These are phyloP conservation scores for Lasaia peninsularis DNA, from an alignment of 1,140 invertebrate species.

Conservation along the genomic window DNA sequence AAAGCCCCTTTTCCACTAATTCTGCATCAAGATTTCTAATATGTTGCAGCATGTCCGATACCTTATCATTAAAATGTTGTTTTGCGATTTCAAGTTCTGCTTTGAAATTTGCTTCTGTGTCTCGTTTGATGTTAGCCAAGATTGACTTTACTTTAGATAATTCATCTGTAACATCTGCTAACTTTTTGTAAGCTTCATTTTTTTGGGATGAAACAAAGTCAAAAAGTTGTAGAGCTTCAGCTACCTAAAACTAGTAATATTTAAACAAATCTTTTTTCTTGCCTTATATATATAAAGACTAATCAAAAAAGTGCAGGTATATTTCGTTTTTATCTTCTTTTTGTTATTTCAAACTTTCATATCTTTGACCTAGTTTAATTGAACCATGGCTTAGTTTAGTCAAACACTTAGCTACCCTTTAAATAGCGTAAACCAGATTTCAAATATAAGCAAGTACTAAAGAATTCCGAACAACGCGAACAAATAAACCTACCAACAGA, in stretches of 20 bases:
- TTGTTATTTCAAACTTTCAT: no score
- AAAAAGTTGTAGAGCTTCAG: conserved; percentile 64
- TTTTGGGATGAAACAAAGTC: conserved; percentile 57
- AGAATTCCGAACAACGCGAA: no score
- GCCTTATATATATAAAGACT: no score
- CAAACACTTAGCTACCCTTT: no score
- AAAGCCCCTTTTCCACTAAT: conserved; percentile 66
- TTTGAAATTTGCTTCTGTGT: conserved; percentile 45
- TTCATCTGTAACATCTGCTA: conserved; percentile 51
- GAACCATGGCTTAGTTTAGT: no score
- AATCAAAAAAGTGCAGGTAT: no score
- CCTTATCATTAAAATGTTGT: conserved; percentile 70
- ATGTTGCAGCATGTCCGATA: conserved; percentile 70
- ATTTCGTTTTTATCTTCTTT: no score
- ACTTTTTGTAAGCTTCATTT: conserved; percentile 52
- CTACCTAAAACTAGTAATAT: conserved; percentile 42
- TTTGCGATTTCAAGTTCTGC: conserved; percentile 61
- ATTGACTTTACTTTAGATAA: conserved; percentile 40
- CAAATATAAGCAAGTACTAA: no score
- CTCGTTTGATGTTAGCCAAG: conserved; percentile 42
- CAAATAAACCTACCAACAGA: no score
- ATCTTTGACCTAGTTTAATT: no score
- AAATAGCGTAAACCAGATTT: no score
- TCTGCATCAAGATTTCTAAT: conserved; percentile 67
- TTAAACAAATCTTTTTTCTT: neutral